Evolutionary conservation across 2,113 vertebrate genomes (phyloP), one percentile per base, ranked within the genome.

Genomic region (Saccopteryx leptura): DNA sequence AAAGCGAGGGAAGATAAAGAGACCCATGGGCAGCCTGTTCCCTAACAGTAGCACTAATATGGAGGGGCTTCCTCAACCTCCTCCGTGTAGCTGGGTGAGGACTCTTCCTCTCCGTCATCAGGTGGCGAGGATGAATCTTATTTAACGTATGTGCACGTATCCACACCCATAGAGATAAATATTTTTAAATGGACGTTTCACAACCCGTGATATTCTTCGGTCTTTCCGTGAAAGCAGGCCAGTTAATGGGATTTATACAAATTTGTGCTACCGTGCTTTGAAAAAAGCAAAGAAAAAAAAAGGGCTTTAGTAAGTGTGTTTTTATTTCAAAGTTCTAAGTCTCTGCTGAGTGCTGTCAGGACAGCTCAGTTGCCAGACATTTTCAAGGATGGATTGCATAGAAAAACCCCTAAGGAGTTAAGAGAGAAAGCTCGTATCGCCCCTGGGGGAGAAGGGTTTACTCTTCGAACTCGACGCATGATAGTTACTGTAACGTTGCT

Each of bases 321-420:
- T 93, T 92, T 88, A 39, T 68, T 74, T 86, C 71, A 95, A 82
- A 56, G 58, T 85, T 79, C 75, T 88, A 94, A 95, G 75, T 84
- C 3, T 3, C 48, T 93, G 52, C 28, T 82, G 84, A 96, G 50
- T n/a, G n/a, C n/a, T n/a, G n/a, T 72, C 17, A 75, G 11, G 33
- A 61, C 26, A 88, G 21, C 24, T 75, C 3, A 50, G 4, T 52
- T 13, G 5, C 66, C 52, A 95, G n/a, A 94, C 63, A 19, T 66
- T 84, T 88, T 3, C 1, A 19, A 81, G 17, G 71, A 54, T 46
- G 24, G 1, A 3, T 69, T 88, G 10, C 18, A 46, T 13, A 33
- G 50, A 66, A 92, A 69, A 93, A 21, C 52, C 50, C 28, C 24
- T 23, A 87, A 91, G 65, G 23, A 74, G n/a, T 56, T 31, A 33